Evolutionary conservation across 2,113 vertebrate genomes (phyloP).

Genomic region (Madoqua kirkii): DNA sequence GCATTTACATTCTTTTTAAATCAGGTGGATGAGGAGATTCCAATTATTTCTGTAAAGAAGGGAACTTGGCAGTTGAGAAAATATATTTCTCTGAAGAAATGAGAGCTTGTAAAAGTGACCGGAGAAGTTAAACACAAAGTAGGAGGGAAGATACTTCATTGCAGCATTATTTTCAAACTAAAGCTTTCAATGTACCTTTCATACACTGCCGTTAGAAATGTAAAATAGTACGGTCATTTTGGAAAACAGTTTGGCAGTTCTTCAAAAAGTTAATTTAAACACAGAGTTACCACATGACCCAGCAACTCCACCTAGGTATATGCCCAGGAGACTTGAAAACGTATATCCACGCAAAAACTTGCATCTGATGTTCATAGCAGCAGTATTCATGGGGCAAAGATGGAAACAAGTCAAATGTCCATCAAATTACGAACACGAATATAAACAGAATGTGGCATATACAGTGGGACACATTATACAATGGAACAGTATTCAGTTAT

Average conservation of each 20-base stretch:
- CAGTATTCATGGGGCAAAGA: background rate
- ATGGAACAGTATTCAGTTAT: background rate
- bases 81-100: background rate
- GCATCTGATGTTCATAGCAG: background rate
- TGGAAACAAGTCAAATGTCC: background rate
- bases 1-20: background rate
- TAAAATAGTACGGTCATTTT: background rate
- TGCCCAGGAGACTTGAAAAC: background rate
- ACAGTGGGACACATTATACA: background rate
- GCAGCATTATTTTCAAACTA: background rate
- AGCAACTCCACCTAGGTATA: background rate
- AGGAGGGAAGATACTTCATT: background rate
- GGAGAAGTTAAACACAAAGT: background rate
- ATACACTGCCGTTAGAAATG: background rate
- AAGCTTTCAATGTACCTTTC: background rate
- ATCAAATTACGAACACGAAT: background rate
- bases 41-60: background rate
- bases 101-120: background rate
- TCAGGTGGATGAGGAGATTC: background rate
- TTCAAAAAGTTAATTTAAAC: conserved; percentile 14
- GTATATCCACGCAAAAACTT: background rate
- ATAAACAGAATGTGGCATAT: background rate
- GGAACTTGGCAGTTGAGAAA: background rate
- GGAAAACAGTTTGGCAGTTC: background rate
- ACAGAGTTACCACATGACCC: background rate